phyloP scores from a whole-genome alignment of 2,797 vertebrate genomes.

The Pseudochromis fuscus region DNA sequence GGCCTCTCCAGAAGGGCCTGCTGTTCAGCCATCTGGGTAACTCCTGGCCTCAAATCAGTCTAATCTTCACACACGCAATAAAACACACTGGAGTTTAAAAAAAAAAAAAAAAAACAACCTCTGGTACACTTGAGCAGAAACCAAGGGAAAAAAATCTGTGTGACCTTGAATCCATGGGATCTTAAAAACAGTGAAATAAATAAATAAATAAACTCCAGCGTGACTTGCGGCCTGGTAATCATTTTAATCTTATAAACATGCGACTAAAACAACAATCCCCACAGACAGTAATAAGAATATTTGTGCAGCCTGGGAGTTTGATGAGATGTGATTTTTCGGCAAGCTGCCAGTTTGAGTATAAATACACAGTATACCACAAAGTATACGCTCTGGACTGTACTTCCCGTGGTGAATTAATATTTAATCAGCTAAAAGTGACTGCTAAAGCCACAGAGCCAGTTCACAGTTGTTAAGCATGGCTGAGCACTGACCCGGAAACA shows the following conservation, averaged over 20 bases:
- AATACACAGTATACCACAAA: slow-evolving; percentile 47
- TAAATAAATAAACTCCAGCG: slow-evolving; percentile 16
- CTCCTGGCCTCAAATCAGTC: slow-evolving; percentile 81
- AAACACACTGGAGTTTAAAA: slow-evolving; percentile 57
- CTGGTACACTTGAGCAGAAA: slow-evolving; percentile 50
- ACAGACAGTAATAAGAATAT: slow-evolving; percentile 32
- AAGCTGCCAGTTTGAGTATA: slow-evolving; percentile 25
- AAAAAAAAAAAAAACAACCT: slow-evolving; percentile 8
- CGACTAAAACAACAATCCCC: slow-evolving; percentile 30
- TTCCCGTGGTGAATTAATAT: slow-evolving; percentile 71
- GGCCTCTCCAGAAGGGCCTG: slow-evolving; percentile 81
- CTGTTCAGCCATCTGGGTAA: slow-evolving; percentile 83
- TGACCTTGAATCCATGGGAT: slow-evolving; percentile 68
- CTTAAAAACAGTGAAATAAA: slow-evolving; percentile 13
- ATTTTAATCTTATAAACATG: slow-evolving; percentile 51
- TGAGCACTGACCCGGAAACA: slow-evolving; percentile 69
- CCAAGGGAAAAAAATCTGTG: slow-evolving; percentile 47
- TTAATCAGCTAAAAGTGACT: slow-evolving; percentile 74
- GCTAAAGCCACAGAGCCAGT: slow-evolving; percentile 63
- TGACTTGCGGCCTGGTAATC: slow-evolving; percentile 35
- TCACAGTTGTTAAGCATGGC: slow-evolving; percentile 64
- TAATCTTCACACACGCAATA: slow-evolving; percentile 78
- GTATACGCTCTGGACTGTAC: slow-evolving; percentile 44
- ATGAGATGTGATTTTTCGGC: slow-evolving; percentile 35
- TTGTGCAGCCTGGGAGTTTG: slow-evolving; percentile 22